These are phyloP conservation scores for Fregata magnificens DNA, from an alignment of 2,113 vertebrate genomes.

Conservation along the genomic window DNA sequence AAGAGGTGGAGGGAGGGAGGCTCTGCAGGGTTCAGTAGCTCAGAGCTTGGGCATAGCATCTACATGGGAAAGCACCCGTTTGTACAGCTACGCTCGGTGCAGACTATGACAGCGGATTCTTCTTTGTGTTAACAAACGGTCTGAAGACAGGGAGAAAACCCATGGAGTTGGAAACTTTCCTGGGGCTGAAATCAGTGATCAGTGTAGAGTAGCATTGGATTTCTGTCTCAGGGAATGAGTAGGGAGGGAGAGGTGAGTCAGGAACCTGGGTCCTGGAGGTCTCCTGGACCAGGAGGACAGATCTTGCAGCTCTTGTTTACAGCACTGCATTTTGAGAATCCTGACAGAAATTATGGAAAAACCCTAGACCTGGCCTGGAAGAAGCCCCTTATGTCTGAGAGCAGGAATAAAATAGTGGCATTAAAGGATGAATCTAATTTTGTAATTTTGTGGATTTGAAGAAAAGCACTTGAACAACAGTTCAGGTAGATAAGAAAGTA, in stretches of 20 bases:
- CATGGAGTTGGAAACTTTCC: background rate
- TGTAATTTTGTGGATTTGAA: background rate
- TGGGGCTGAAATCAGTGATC: background rate
- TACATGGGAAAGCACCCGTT: background rate
- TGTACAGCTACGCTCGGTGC: background rate
- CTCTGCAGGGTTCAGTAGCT: background rate
- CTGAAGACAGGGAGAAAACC: background rate
- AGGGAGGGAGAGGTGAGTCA: background rate
- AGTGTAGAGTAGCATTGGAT: accelerated
- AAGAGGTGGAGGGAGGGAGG: background rate
- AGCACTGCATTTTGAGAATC: background rate
- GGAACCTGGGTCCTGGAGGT: background rate
- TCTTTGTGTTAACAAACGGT: background rate
- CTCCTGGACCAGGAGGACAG: background rate
- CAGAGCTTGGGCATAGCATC: background rate
- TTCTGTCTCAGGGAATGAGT: background rate
- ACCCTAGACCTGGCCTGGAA: background rate
- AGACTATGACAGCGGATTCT: background rate
- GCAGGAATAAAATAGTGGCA: background rate
- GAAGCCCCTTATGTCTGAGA: background rate
- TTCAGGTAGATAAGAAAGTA: background rate
- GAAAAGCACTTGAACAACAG: background rate
- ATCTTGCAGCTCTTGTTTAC: background rate
- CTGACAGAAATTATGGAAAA: background rate
- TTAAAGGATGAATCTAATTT: background rate